Evolutionary conservation across 2,888 invertebrate genomes (phyloP).

Genomic region (Stenurella melanura): DNA sequence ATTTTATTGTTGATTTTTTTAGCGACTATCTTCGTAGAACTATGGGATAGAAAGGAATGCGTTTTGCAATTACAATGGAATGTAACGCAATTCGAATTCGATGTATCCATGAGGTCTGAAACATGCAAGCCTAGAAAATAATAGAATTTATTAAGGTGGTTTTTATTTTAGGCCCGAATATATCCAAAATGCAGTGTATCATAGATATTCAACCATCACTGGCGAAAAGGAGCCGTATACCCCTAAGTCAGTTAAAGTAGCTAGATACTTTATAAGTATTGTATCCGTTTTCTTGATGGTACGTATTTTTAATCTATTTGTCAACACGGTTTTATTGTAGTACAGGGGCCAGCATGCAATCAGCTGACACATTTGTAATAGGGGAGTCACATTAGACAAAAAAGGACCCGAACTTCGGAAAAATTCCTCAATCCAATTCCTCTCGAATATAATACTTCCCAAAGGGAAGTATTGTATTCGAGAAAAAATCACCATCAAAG

Average conservation of each 20-base stretch:
- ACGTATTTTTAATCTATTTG: not conserved
- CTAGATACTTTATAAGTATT: constrained; percentile 48
- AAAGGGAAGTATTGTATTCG: too few relatives aligned
- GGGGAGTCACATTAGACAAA: too few relatives aligned
- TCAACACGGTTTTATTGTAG: too few relatives aligned
- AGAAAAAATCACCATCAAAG: too few relatives aligned
- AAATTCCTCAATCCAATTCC: too few relatives aligned
- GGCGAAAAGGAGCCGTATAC: constrained; percentile 49
- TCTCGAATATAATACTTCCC: too few relatives aligned
- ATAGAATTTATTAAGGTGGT: not conserved
- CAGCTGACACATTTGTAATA: too few relatives aligned
- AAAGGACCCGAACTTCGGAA: too few relatives aligned
- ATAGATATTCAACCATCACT: constrained; percentile 46
- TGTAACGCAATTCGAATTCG: constrained; percentile 57
- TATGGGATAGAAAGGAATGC: constrained; percentile 67
- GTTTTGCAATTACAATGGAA: constrained; percentile 67
- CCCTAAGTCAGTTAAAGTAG: constrained; percentile 32
- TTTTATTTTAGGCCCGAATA: constrained; percentile 55
- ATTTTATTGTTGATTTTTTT: constrained; percentile 23
- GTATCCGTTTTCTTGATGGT: constrained; percentile 47
- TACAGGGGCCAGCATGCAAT: too few relatives aligned
- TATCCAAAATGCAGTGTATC: constrained; percentile 46
- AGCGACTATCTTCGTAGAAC: constrained; percentile 67
- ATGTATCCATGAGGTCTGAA: constrained; percentile 56
- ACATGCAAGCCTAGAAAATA: not conserved